Evolutionary conservation across 2,888 invertebrate species (phyloP).

Genomic region (Aleiodes alternator): DNA sequence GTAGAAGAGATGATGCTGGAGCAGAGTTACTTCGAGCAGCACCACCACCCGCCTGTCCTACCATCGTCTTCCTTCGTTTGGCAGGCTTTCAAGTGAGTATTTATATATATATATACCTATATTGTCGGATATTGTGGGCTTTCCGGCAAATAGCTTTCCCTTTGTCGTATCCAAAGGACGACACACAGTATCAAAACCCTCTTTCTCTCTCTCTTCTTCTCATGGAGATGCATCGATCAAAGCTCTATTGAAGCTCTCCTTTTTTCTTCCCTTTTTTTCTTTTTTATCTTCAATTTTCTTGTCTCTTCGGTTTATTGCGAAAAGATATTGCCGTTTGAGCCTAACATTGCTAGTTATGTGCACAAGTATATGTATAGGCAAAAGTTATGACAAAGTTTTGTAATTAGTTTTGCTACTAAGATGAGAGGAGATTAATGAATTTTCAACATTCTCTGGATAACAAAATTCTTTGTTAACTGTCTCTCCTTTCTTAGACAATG

Average conservation of each 20-base stretch:
- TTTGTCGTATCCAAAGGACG: not conserved
- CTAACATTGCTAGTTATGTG: too few species aligned
- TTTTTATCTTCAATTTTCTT: constrained; percentile 2
- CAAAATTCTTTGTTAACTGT: too few species aligned
- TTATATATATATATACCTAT: not conserved
- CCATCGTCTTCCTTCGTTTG: constrained; percentile 76
- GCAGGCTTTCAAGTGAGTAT: constrained; percentile 75
- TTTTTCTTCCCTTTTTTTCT: not conserved
- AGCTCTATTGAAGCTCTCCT: not conserved
- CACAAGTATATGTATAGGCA: too few species aligned
- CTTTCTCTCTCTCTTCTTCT: not conserved
- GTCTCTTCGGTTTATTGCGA: not conserved
- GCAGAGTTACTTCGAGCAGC: constrained; percentile 72
- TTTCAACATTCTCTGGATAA: too few species aligned
- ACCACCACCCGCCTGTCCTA: constrained; percentile 74
- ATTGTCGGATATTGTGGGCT: not conserved
- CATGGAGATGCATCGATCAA: constrained; percentile 13
- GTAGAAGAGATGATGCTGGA: constrained; percentile 73
- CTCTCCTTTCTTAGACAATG: too few species aligned
- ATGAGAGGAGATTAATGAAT: too few species aligned
- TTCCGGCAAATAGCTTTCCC: constrained; percentile 24
- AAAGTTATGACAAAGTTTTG: too few species aligned
- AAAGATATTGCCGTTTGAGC: not conserved
- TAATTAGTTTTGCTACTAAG: too few species aligned
- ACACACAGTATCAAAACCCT: not conserved